phyloP scores from a whole-genome alignment of 64 coral and sea anemone species.

The Anthopleura sola region DNA sequence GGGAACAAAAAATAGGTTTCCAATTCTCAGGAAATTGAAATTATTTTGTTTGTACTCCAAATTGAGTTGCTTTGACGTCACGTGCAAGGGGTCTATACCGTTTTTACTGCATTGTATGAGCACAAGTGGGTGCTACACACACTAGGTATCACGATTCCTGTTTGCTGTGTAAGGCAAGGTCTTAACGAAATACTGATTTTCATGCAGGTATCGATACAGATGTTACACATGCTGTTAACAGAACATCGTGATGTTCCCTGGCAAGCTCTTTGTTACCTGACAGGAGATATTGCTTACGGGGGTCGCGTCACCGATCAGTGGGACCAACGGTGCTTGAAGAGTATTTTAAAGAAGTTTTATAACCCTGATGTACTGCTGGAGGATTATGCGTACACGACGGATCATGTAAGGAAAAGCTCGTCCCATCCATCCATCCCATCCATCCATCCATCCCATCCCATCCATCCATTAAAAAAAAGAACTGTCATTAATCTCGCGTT shows the following conservation, averaged over 20 bases:
- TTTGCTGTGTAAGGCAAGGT: no score
- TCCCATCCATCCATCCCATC: not conserved
- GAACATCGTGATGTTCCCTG: constrained; percentile 89
- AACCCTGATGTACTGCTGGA: constrained; percentile 60
- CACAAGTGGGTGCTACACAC: no score
- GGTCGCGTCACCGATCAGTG: constrained; percentile 92
- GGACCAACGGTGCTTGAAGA: constrained; percentile 89
- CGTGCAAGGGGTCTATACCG: no score
- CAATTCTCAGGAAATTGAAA: no score
- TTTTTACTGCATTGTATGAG: no score
- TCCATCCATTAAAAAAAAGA: no score
- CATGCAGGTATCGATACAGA: constrained; percentile 78
- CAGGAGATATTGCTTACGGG: constrained; percentile 83
- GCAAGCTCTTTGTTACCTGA: constrained; percentile 81
- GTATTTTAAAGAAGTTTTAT: constrained; percentile 82
- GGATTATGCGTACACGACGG: constrained; percentile 69
- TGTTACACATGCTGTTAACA: constrained; percentile 84
- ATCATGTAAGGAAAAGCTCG: constrained; percentile 46
- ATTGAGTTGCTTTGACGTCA: no score
- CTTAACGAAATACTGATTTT: not conserved
- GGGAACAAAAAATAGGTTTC: no score
- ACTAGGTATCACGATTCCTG: no score
- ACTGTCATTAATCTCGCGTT: no score
- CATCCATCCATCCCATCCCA: not conserved
- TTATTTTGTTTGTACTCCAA: no score